Evolutionary conservation across 53 echinoderm and acorn worm genomes (phyloP), one percentile per base, ranked within the genome.

Genomic region (Patiria pectinifera): DNA sequence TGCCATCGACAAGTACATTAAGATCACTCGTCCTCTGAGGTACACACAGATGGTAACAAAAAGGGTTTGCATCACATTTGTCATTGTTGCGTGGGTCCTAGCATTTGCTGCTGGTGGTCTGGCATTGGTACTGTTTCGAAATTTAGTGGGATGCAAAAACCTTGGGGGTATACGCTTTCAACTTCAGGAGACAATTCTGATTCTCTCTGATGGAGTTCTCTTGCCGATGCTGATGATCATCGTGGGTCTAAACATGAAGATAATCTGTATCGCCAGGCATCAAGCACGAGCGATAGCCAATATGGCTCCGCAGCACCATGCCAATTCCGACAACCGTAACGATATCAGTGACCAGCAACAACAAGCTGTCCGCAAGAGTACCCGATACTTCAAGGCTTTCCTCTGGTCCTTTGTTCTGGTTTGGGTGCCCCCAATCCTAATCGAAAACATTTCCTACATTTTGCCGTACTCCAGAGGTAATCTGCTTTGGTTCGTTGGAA

Each of bases 391-490:
- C 9, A 22, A 23, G 23, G 48, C n/a, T 14, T 82, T 82, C 48
- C 82, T 82, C 21, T 82, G 82, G 82, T 82, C 82, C 49, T 82
- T 82, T 23, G 82, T 82, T 11, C 16, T 82, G n/a, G 82, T 82
- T 18, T 82, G 82, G 82, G 43, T 82, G n/a, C 82, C 82, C 48
- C 82, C 82, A 49, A 82, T 82, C 58, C 5, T 48, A n/a, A 5
- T 82, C 48, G 2, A 11, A n/a, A 53, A 82, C 82, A n/a, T 21
- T 22, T 53, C 22, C 3, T n/a, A 19, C 58, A 10, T 46, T 6
- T 7, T 47, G 58, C 6, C 66, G 10, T 0, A 7, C 66, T 66
- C 19, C 66, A 66, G 66, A 66, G 66, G 66, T 14, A 66, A 66
- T 3, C 14, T 16, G 19, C 3, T 11, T 66, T 82, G 82, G 82